Evolutionary conservation across 2,888 invertebrate genomes (phyloP).

Genomic region (Celastrina argiolus): DNA sequence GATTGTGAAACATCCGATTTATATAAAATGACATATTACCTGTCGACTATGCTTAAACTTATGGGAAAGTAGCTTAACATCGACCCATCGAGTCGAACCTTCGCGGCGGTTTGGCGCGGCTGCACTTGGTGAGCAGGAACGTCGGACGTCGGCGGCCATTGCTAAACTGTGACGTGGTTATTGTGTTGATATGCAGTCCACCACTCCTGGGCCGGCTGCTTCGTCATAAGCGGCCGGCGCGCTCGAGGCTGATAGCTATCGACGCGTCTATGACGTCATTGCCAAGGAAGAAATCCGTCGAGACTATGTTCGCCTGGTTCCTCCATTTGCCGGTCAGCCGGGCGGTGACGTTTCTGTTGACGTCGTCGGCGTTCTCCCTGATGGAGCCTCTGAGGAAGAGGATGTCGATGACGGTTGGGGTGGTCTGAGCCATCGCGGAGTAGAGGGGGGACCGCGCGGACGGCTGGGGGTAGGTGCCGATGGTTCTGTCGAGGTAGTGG

Average conservation of each 20-base stretch:
- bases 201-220: constrained; percentile 50
- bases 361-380: constrained; percentile 80
- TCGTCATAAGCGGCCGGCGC: constrained; percentile 65
- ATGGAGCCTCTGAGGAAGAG: constrained; percentile 79
- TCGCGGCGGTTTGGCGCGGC: constrained; percentile 37
- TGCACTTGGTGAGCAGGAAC: constrained; percentile 41
- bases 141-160: constrained; percentile 48
- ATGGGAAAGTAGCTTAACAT: constrained; percentile 35
- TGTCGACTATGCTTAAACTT: constrained; percentile 25
- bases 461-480: constrained; percentile 57
- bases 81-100: constrained; percentile 43
- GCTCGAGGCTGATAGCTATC: constrained; percentile 71
- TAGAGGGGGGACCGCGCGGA: constrained; percentile 69
- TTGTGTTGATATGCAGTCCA: constrained; percentile 48
- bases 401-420: constrained; percentile 81
- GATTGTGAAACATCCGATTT: not conserved
- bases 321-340: constrained; percentile 84
- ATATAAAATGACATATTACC: not conserved
- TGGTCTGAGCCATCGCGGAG: constrained; percentile 86
- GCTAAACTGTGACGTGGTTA: constrained; percentile 29
- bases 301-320: constrained; percentile 82
- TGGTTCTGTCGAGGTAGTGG: constrained; percentile 60
- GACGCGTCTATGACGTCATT: constrained; percentile 84
- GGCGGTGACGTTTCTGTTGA: constrained; percentile 83
- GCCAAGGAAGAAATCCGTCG: constrained; percentile 85